Evolutionary conservation across 2,797 vertebrate genomes (phyloP).

Genomic region (Sebastes iracundus): DNA sequence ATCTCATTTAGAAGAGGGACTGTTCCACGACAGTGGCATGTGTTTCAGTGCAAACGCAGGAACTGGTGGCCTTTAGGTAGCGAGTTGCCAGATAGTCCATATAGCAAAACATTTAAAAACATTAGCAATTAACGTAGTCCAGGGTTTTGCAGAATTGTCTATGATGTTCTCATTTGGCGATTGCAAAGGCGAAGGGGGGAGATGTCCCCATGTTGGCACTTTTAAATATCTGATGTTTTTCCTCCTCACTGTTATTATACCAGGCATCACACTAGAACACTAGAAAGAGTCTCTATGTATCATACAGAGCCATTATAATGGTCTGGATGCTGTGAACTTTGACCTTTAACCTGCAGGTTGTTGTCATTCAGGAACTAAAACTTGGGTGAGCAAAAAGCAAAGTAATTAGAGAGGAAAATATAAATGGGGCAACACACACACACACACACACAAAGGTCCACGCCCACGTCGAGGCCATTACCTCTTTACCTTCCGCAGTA

Average conservation of each 20-base stretch:
- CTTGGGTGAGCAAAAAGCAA: background rate
- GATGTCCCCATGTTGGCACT: background rate
- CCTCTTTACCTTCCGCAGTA: constrained; percentile 63
- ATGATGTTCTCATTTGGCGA: background rate
- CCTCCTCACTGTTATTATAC: background rate
- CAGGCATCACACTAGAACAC: background rate
- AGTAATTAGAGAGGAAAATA: background rate
- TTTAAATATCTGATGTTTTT: background rate
- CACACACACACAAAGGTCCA: constrained; percentile 22
- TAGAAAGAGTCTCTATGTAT: background rate
- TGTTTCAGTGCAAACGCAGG: background rate
- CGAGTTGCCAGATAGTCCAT: background rate
- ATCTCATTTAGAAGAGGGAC: background rate
- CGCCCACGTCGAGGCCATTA: constrained; percentile 43
- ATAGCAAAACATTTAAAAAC: background rate
- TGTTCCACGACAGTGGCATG: background rate
- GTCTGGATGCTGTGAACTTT: background rate
- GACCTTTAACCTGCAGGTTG: background rate
- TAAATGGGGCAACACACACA: constrained; percentile 17
- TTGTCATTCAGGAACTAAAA: constrained; percentile 19
- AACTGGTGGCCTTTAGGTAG: background rate
- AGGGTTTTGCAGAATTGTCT: background rate
- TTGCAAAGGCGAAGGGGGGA: background rate
- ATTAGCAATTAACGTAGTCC: background rate
- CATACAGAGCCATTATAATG: background rate